These are phyloP conservation scores for Plotosus lineatus DNA, from an alignment of 2,113 vertebrate genomes.

Conservation along the genomic window DNA sequence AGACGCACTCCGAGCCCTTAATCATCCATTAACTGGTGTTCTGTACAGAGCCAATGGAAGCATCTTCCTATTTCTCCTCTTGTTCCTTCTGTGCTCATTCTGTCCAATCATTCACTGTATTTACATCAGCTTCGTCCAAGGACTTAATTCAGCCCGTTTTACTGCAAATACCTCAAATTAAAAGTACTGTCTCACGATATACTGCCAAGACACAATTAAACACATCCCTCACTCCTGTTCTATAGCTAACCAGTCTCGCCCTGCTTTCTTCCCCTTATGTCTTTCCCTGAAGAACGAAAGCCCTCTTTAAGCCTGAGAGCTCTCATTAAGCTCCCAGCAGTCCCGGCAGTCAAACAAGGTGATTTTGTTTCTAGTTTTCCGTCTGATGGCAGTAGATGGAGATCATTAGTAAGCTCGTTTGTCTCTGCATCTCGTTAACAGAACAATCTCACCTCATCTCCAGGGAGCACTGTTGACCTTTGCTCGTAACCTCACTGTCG, in stretches of 20 bases:
- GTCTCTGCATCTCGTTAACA: conserved; percentile 87
- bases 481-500: conserved; percentile 95
- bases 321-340: conserved; percentile 82
- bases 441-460: conserved; percentile 91
- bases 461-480: conserved; percentile 94
- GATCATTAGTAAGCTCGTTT: conserved; percentile 85
- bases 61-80: neutral
- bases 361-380: conserved; percentile 72
- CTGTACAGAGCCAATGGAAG: neutral
- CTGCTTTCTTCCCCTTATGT: conserved; percentile 80
- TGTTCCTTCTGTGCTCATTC: conserved; percentile 18
- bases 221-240: conserved; percentile 86
- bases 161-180: conserved; percentile 39
- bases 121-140: conserved; percentile 37
- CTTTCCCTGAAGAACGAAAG: conserved; percentile 83
- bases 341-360: conserved; percentile 74
- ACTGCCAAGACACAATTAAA: conserved; percentile 72
- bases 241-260: conserved; percentile 82
- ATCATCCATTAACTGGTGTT: conserved; percentile 13
- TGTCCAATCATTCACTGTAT: conserved; percentile 32
- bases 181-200: conserved; percentile 38
- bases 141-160: conserved; percentile 37
- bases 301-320: conserved; percentile 82
- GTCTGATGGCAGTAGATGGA: conserved; percentile 68
- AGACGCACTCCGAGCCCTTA: conserved; percentile 1